Conservation (phyloP, 23 tunicate species). For the Botrylloides violaceus region DNA sequence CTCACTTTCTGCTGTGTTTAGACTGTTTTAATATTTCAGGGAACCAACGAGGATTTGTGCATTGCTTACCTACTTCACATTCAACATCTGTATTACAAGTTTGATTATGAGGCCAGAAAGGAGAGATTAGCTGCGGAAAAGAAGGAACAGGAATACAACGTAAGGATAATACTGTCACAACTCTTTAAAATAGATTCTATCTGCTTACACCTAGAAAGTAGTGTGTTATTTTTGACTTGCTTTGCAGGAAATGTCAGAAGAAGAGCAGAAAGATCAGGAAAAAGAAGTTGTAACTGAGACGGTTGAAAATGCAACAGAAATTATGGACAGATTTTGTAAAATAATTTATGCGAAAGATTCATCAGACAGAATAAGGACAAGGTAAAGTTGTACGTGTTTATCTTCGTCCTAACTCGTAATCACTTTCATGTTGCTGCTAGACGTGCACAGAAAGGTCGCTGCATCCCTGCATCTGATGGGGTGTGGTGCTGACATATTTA, state of each 20-base stretch:
- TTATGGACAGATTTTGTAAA: constrained; percentile 59
- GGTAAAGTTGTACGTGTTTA: not conserved
- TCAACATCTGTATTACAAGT: constrained; percentile 84
- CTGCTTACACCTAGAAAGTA: not conserved
- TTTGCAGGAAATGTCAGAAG: constrained; percentile 5
- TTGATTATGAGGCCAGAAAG: constrained; percentile 42
- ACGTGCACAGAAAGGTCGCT: too few relatives aligned
- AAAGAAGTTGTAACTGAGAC: not conserved
- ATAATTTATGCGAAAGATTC: constrained; percentile 87
- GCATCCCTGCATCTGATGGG: too few relatives aligned
- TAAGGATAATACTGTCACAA: too few relatives aligned
- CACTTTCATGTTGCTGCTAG: too few relatives aligned
- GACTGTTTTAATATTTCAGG: constrained; percentile 22
- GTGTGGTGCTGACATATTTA: not conserved
- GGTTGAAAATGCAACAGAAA: constrained; percentile 14
- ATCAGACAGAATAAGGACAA: constrained; percentile 77
- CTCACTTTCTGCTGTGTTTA: too few relatives aligned
- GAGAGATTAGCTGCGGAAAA: constrained; percentile 20
- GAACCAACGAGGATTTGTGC: constrained; percentile 51
- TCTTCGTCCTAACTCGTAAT: not conserved
- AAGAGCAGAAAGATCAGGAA: constrained; percentile 9
- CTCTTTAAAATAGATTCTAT: too few relatives aligned
- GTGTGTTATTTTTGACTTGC: not conserved
- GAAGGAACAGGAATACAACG: not conserved
- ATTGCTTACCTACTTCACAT: constrained; percentile 59